Evolutionary conservation across 2,797 vertebrate species (phyloP).

Genomic region (Cyprinodon diabolis): DNA sequence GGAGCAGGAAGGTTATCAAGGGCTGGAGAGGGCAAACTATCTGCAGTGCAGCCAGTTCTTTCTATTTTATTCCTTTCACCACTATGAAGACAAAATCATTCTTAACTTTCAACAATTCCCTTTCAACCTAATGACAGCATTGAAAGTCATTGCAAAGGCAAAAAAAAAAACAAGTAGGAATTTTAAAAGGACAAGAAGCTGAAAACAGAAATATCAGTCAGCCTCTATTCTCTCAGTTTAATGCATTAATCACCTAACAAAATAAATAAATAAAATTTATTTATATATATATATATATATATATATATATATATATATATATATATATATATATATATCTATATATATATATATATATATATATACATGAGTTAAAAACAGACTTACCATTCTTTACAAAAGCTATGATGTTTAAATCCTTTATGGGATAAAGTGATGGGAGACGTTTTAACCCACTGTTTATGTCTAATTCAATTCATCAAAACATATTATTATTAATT

Average conservation of each 20-base stretch:
- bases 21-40: conserved; percentile 50
- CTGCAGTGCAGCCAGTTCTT: conserved; percentile 31
- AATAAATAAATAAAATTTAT: no score
- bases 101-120: conserved; percentile 4
- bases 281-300: no score
- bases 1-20: conserved; percentile 40
- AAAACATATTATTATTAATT: background rate
- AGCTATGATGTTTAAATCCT: background rate
- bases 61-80: conserved; percentile 7
- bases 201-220: background rate
- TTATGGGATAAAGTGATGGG: background rate
- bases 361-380: background rate
- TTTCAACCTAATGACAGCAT: background rate
- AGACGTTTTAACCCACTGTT: background rate
- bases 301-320: no score
- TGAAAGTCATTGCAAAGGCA: background rate
- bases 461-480: background rate
- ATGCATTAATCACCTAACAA: background rate
- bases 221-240: background rate
- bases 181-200: background rate
- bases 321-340: no score
- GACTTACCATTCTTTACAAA: background rate
- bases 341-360: no score
- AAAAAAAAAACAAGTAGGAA: background rate
- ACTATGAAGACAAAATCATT: conserved; percentile 11